Evolutionary conservation across 2,113 vertebrate genomes (phyloP).

Genomic region (Edolisoma coerulescens): DNA sequence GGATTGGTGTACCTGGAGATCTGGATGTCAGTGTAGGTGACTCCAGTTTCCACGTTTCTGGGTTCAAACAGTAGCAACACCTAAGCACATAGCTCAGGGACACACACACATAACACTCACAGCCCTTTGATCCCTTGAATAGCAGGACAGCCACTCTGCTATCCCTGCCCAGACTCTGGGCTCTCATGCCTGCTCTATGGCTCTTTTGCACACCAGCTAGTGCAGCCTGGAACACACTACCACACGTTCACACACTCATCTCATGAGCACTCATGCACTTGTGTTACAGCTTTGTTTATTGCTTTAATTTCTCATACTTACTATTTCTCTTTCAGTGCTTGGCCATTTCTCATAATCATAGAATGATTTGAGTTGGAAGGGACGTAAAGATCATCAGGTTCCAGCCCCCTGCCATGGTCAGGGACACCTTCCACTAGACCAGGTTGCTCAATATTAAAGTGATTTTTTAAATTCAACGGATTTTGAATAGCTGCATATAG

Average conservation of each 20-base stretch:
- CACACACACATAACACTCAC: accelerated
- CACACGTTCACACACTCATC: accelerated
- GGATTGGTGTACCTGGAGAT: not conserved
- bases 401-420: not conserved
- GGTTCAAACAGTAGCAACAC: not conserved
- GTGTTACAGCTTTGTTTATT: not conserved
- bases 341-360: not conserved
- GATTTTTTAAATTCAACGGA: not conserved
- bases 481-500: not conserved
- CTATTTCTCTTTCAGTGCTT: not conserved
- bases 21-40: not conserved
- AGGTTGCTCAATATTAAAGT: not conserved
- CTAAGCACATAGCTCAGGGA: not conserved
- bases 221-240: not conserved
- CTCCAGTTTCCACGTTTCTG: not conserved
- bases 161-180: not conserved
- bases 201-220: not conserved
- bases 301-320: not conserved
- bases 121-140: not conserved
- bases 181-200: accelerated
- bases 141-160: not conserved
- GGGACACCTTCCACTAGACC: not conserved
- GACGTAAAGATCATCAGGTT: not conserved
- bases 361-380: not conserved
- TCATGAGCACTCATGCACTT: not conserved